These are phyloP conservation scores for Taeniopygia guttata DNA, from an alignment of 2,797 vertebrate genomes.

Conservation along the genomic window DNA sequence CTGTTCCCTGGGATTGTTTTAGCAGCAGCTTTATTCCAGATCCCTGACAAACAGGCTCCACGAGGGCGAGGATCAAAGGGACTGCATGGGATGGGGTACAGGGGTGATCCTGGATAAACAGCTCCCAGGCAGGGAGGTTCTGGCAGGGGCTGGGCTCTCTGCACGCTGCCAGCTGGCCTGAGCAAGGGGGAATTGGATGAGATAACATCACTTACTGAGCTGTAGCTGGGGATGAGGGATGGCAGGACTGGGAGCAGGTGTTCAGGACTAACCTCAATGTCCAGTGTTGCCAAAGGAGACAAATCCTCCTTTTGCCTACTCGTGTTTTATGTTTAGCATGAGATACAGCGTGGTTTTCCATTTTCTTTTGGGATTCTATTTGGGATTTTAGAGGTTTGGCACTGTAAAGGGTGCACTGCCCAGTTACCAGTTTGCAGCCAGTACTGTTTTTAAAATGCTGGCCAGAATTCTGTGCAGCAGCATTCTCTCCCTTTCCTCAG, in stretches of 20 bases:
- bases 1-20: accelerated
- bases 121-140: not conserved
- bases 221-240: too few species aligned
- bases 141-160: not conserved
- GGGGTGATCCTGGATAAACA: not conserved
- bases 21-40: not conserved
- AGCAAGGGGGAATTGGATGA: not conserved
- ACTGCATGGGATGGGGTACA: too few species aligned
- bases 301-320: not conserved
- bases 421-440: not conserved
- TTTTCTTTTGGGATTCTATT: not conserved
- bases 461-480: not conserved
- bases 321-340: not conserved
- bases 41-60: not conserved
- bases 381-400: not conserved
- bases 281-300: not conserved
- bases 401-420: not conserved
- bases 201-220: not conserved
- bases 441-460: not conserved
- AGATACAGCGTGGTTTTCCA: accelerated
- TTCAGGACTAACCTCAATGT: not conserved
- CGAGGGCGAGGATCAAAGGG: not conserved
- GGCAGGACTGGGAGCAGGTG: not conserved
- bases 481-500: not conserved
- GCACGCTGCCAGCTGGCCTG: not conserved